Percentiles rank a stretch among this genome's conserved stretches.
phyloP scores from a whole-genome alignment of 2,797 vertebrate species.

The Anguilla obscura region DNA sequence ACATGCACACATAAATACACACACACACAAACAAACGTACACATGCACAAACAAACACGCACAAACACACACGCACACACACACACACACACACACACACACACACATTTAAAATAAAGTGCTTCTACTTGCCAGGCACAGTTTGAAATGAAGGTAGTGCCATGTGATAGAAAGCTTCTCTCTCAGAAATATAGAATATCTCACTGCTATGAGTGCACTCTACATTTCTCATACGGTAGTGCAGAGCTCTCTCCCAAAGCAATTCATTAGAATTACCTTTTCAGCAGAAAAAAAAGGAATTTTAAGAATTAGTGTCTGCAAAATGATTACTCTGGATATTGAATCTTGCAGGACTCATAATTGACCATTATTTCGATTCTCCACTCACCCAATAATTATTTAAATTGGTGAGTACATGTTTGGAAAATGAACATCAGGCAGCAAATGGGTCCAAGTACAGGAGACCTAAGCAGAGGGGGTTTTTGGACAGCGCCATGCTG shows the following conservation, averaged over 20 bases:
- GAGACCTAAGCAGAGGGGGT: background rate
- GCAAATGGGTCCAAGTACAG: background rate
- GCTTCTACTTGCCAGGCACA: background rate
- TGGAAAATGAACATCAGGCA: background rate
- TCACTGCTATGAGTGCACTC: background rate
- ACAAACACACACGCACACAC: background rate
- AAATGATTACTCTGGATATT: background rate
- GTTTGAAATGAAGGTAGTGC: background rate
- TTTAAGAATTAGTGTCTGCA: background rate
- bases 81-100: background rate
- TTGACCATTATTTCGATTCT: background rate
- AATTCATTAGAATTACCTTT: background rate
- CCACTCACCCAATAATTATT: background rate
- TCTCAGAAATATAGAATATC: background rate
- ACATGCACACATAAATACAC: background rate
- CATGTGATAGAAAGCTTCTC: background rate
- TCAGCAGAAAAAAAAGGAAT: background rate
- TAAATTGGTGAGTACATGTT: background rate
- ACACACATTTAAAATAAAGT: background rate
- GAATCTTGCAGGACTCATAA: background rate
- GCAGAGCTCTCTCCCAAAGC: background rate
- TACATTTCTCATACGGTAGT: background rate
- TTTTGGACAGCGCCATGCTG: background rate
- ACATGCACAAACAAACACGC: too few species aligned
- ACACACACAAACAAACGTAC: background rate